A percentile compares a stretch with the other conserved stretches of the same genome.
phyloP scores from a whole-genome alignment of 2,888 invertebrate species.

The Octonoba sinensis region DNA sequence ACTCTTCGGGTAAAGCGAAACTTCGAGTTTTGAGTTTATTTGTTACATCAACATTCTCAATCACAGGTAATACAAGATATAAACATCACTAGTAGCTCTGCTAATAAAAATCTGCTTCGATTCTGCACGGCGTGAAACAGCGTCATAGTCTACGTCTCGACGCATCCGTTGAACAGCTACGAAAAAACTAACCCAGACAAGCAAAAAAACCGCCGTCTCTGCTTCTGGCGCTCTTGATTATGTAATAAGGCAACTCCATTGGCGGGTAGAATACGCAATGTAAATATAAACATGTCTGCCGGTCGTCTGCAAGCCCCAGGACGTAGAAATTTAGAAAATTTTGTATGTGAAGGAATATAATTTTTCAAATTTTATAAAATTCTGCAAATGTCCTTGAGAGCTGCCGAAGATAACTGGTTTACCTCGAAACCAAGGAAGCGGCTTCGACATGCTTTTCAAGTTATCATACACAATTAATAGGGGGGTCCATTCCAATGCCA shows the following conservation, averaged over 20 bases:
- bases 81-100: slow-evolving; percentile 1
- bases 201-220: slow-evolving; percentile 64
- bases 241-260: slow-evolving; percentile 61
- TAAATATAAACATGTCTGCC: slow-evolving; percentile 60
- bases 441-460: slow-evolving; percentile 31
- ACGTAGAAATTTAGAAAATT: slow-evolving; percentile 5
- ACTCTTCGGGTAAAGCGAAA: slow-evolving; percentile 13
- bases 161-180: slow-evolving; percentile 64
- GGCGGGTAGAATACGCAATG: slow-evolving; percentile 48
- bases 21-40: slow-evolving; percentile 19
- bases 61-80: slow-evolving; percentile 31
- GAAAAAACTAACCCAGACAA: slow-evolving; percentile 65
- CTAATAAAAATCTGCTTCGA: slow-evolving; percentile 32
- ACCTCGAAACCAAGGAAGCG: slow-evolving; percentile 62
- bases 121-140: slow-evolving; percentile 33
- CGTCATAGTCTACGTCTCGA: slow-evolving; percentile 63
- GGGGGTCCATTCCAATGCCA: slow-evolving; percentile 8
- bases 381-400: slow-evolving; percentile 57
- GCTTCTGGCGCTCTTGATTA: slow-evolving; percentile 63
- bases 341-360: not conserved
- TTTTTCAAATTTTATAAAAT: slow-evolving; percentile 42
- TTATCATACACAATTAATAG: slow-evolving; percentile 32
- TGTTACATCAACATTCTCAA: slow-evolving; percentile 1
- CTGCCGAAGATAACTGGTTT: slow-evolving; percentile 53
- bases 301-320: slow-evolving; percentile 2